Percentiles rank a stretch among this genome's conserved stretches.
Evolutionary conservation across 2,797 vertebrate genomes (phyloP).

Genomic region (Orientallactaga sibirica): DNA sequence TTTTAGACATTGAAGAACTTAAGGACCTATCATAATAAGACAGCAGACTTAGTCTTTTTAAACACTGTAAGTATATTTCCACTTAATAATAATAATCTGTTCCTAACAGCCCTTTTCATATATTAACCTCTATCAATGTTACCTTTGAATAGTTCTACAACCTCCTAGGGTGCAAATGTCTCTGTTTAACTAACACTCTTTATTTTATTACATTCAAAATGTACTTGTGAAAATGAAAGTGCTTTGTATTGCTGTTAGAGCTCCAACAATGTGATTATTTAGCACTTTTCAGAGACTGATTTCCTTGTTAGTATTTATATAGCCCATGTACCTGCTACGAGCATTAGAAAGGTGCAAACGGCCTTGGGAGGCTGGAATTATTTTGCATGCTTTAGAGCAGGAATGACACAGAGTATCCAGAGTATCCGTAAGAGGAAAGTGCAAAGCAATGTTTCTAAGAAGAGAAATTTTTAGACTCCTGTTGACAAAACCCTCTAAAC

Average conservation of each 20-base stretch:
- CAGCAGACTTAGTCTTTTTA: constrained; percentile 68
- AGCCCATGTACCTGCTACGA: constrained; percentile 76
- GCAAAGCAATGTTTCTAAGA: constrained; percentile 71
- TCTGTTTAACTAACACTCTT: constrained; percentile 89
- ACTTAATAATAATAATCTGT: constrained; percentile 80
- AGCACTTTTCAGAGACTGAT: constrained; percentile 83
- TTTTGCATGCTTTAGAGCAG: constrained; percentile 77
- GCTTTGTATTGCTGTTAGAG: constrained; percentile 86
- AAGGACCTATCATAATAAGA: constrained; percentile 59
- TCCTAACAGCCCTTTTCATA: constrained; percentile 71
- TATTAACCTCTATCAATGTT: constrained; percentile 80
- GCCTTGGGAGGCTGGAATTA: constrained; percentile 73
- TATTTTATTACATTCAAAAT: constrained; percentile 87
- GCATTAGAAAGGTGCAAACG: constrained; percentile 77
- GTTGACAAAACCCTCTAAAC: constrained; percentile 74
- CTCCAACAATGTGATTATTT: constrained; percentile 87
- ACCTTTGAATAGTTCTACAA: constrained; percentile 85
- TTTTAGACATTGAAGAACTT: constrained; percentile 55
- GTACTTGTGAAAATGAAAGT: constrained; percentile 89
- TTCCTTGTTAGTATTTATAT: constrained; percentile 81
- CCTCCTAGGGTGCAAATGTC: constrained; percentile 85
- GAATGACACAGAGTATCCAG: constrained; percentile 66
- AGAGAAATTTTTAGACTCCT: constrained; percentile 66
- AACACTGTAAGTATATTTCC: constrained; percentile 70
- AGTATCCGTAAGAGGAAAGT: constrained; percentile 67